phyloP scores from a whole-genome alignment of 2,797 vertebrate species.

The Micrastur ruficollis region DNA sequence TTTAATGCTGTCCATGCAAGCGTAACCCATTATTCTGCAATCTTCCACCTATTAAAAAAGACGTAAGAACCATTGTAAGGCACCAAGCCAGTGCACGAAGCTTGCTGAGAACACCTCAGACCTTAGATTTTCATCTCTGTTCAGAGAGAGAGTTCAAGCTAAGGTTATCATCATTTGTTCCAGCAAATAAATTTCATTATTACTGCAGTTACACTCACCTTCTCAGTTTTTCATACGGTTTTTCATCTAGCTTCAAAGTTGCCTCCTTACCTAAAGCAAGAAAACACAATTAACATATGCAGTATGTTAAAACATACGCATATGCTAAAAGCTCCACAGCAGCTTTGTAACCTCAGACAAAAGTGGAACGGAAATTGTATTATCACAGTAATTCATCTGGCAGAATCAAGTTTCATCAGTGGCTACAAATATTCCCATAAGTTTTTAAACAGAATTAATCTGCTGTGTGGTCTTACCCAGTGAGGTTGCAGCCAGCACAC shows the following conservation, averaged over 20 bases:
- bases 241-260: background rate
- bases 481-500: background rate
- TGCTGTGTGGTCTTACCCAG: background rate
- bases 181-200: background rate
- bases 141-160: conserved; percentile 85
- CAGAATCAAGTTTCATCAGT: conserved; percentile 62
- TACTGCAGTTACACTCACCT: background rate
- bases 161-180: conserved; percentile 76
- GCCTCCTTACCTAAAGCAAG: background rate
- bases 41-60: conserved; percentile 6
- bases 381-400: conserved; percentile 71
- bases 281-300: background rate
- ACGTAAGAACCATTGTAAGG: background rate
- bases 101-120: conserved; percentile 69
- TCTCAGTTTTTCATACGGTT: background rate
- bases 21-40: background rate
- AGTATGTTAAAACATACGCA: background rate
- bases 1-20: background rate
- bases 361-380: conserved; percentile 64
- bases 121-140: conserved; percentile 71
- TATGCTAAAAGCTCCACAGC: background rate
- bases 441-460: background rate
- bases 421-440: background rate
- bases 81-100: background rate
- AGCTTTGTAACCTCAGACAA: conserved; percentile 62